Evolutionary conservation across 2,113 vertebrate species (phyloP), one percentile per base, ranked within the genome.

Genomic region (Urocolius indicus): DNA sequence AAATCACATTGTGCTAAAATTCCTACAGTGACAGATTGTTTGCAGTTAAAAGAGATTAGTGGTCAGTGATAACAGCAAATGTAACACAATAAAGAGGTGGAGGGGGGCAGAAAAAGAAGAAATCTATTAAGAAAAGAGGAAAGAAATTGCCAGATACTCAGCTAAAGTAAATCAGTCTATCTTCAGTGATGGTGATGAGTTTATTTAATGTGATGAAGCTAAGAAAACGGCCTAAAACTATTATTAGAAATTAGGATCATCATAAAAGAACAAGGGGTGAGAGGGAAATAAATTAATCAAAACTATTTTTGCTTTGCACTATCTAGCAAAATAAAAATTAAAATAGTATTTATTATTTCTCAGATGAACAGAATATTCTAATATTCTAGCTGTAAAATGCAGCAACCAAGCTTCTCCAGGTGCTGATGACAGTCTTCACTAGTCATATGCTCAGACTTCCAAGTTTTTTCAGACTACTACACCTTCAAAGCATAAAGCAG

Each of bases 381-480:
- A 62, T 43, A 54, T 18, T 65, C 34, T 30, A 16, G 27, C 49
- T 62, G 52, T 7, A 45, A 61, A 61, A 5, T 12, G n/a, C 29
- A 78, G 45, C 22, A 69, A 52, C 30, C 2, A 1, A 26, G 14
- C 5, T 78, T 61, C 32, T 59, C 38, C 61, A 54, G 66, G 46
- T 16, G 27, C 51, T 92, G 46, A 34, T 90, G 78, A 32, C 51
- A 66, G 65, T 18, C 32, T 84, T 19, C 55, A 72, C 62, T 71
- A 0, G 0, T 55, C 41, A 61, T 19, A 59, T 65, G 41, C 0
- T 0, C 19, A 87, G 45, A 22, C 13, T 73, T 65, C 38, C 14
- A 65, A 73, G 17, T 48, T 18, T 63, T 71, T 75, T 82, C 62
- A 85, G 36, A 67, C 52, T 10, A 48, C n/a, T 43, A 51, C 16